Evolutionary conservation across 1,140 invertebrate genomes (phyloP).

Genomic region (Drosophila ohnishii): DNA sequence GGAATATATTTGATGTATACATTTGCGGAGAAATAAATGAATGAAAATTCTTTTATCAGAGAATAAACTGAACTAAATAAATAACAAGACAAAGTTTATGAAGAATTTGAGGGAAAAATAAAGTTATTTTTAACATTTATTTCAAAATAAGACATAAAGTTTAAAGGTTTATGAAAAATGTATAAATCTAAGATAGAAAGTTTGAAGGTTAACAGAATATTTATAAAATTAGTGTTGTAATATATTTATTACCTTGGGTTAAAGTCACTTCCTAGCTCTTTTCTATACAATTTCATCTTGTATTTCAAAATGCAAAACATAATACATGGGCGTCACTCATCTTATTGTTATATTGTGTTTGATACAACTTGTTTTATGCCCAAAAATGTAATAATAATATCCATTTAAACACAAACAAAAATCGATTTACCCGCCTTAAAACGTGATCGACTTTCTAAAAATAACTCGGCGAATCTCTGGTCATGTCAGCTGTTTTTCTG

Average conservation of each 20-base stretch:
- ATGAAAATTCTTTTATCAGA: neutral
- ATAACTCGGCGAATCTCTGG: constrained; percentile 34
- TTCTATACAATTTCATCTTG: neutral
- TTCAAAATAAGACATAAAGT: neutral
- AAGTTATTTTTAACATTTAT: neutral
- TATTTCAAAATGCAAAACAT: neutral
- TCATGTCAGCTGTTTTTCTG: constrained; percentile 46
- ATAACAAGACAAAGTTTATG: neutral
- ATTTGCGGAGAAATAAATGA: neutral
- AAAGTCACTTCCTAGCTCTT: neutral
- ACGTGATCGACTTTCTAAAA: constrained; percentile 56
- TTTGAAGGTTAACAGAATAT: too few relatives aligned
- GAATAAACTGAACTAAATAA: neutral
- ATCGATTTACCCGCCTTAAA: constrained; percentile 19
- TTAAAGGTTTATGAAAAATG: neutral
- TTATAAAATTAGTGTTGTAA: neutral
- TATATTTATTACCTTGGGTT: too few relatives aligned
- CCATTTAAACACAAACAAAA: neutral
- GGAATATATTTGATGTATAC: neutral
- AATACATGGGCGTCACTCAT: neutral
- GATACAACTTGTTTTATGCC: neutral
- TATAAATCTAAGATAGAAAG: neutral
- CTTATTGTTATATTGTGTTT: neutral
- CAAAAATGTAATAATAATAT: neutral
- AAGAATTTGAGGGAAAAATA: neutral